Conservation (phyloP, 2,797 vertebrate genomes). For the Cephalopachus bancanus region DNA sequence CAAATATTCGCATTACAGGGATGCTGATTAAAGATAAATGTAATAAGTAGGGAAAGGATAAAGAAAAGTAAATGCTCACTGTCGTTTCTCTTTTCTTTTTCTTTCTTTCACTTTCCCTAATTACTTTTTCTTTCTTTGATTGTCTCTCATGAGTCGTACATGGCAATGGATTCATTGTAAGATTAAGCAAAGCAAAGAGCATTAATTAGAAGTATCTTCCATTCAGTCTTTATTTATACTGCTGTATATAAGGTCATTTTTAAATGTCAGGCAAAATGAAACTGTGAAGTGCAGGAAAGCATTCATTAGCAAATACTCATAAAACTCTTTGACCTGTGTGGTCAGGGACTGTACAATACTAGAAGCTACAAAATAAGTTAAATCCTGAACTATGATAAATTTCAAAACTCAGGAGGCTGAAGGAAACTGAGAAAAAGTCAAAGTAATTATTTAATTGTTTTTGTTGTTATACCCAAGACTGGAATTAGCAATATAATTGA, state of each 20-base stretch:
- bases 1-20: neutral
- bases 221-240: conserved; percentile 50
- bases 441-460: neutral
- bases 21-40: neutral
- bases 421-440: conserved; percentile 2
- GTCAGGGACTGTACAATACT: neutral
- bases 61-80: neutral
- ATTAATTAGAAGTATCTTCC: conserved; percentile 58
- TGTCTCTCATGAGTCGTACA: conserved; percentile 30
- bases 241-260: neutral
- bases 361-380: conserved; percentile 45
- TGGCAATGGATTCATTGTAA: conserved; percentile 8
- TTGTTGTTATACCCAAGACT: neutral
- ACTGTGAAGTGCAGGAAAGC: neutral
- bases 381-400: neutral
- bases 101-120: neutral
- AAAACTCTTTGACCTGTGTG: conserved; percentile 58
- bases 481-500: neutral
- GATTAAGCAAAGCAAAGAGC: conserved; percentile 25
- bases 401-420: neutral
- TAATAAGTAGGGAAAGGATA: neutral
- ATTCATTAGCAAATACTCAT: conserved; percentile 50
- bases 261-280: conserved; percentile 40
- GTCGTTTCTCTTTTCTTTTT: neutral
- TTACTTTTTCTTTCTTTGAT: neutral